Evolutionary conservation across 2,113 vertebrate genomes (phyloP).

Genomic region (Varanus salvator): DNA sequence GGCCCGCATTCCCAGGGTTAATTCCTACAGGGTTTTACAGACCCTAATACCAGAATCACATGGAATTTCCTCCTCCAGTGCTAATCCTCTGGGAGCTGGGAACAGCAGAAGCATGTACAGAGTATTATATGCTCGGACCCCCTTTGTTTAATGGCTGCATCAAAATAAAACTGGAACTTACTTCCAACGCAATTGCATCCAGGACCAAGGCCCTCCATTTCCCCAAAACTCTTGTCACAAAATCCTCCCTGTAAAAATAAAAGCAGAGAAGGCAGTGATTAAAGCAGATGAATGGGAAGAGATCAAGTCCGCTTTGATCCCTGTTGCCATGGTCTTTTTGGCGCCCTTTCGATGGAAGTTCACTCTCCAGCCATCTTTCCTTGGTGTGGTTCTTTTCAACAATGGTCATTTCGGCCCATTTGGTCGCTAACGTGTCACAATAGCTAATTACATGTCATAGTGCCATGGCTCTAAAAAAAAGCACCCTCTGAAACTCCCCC

Average conservation of each 20-base stretch:
- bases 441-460: too few relatives aligned
- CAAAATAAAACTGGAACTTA: neutral
- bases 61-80: neutral
- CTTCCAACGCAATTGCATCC: neutral
- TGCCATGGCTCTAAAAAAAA: accelerated
- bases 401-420: neutral
- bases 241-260: neutral
- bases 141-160: neutral
- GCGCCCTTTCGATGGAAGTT: accelerated
- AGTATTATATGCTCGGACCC: neutral
- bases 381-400: neutral
- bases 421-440: neutral
- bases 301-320: neutral
- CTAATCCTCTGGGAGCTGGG: neutral
- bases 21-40: neutral
- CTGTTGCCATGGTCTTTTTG: neutral
- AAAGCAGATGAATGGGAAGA: neutral
- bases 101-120: neutral
- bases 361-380: neutral
- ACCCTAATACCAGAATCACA: neutral
- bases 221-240: neutral
- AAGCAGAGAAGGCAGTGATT: neutral
- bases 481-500: neutral
- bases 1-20: neutral
- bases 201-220: neutral